phyloP scores from a whole-genome alignment of 2,888 invertebrate genomes.

The Caenorhabditis angaria region DNA sequence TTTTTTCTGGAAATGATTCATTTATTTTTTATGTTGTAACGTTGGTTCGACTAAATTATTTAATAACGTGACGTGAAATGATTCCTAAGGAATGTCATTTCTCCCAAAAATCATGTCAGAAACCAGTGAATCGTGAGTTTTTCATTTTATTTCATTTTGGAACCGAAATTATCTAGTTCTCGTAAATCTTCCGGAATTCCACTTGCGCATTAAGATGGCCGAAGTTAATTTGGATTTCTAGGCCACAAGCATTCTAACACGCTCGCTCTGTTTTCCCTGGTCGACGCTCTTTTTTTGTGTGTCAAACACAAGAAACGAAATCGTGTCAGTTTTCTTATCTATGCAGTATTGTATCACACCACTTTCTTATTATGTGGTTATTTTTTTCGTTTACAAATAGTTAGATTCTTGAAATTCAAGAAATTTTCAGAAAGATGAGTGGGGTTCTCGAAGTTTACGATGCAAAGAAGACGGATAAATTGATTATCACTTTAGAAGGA shows the following conservation, averaged over 20 bases:
- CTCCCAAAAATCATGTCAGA: no score
- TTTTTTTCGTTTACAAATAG: background rate
- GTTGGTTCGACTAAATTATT: background rate
- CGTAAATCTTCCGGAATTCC: no score
- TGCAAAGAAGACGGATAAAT: slow-evolving; percentile 47
- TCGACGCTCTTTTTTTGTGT: no score
- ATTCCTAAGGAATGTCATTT: no score
- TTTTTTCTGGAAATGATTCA: background rate
- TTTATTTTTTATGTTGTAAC: background rate
- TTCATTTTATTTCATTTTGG: no score
- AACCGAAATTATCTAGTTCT: no score
- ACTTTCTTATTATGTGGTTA: slow-evolving; percentile 10
- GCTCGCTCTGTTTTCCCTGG: background rate
- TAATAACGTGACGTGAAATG: no score
- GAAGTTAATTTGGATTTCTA: background rate
- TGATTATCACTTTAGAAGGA: slow-evolving; percentile 53
- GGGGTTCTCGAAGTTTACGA: slow-evolving; percentile 51
- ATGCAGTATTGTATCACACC: slow-evolving; percentile 25
- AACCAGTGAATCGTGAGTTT: no score
- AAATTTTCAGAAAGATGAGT: slow-evolving; percentile 29
- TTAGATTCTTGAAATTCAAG: background rate
- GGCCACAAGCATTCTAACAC: background rate
- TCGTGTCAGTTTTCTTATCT: slow-evolving; percentile 5
- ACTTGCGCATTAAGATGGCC: no score
- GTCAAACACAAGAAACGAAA: background rate